Conservation (phyloP, 2,888 invertebrate genomes). For the Trachelus troglodyta region DNA sequence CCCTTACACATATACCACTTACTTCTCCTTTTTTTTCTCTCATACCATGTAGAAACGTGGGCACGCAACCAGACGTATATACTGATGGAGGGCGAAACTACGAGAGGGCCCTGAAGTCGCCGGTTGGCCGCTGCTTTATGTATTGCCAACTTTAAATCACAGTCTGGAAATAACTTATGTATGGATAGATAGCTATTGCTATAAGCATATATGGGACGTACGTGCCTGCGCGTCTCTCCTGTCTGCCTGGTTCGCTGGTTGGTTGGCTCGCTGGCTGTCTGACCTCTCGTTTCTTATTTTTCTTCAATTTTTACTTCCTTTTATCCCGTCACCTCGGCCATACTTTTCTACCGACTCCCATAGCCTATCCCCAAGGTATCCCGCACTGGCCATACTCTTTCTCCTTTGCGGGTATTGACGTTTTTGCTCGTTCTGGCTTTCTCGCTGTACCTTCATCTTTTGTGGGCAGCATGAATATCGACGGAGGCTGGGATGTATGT, state of each 20-base stretch:
- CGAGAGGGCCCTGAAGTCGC: background rate
- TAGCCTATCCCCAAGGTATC: background rate
- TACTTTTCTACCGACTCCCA: background rate
- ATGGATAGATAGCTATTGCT: conserved; percentile 42
- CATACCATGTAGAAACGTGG: background rate
- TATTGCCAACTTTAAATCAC: conserved; percentile 50
- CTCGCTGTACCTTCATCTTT: background rate
- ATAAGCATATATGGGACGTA: conserved; percentile 31
- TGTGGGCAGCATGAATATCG: background rate
- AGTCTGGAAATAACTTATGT: conserved; percentile 35
- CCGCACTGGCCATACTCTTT: background rate
- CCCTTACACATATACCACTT: background rate
- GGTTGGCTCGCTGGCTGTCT: background rate
- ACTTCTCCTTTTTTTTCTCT: background rate
- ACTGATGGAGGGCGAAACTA: background rate
- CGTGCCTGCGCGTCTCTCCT: conserved; percentile 12
- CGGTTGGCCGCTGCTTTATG: conserved; percentile 26
- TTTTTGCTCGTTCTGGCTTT: background rate
- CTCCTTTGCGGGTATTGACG: background rate
- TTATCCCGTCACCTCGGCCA: background rate
- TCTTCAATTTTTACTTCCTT: background rate
- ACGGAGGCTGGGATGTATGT: background rate
- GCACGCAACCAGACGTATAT: background rate
- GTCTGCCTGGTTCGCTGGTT: background rate
- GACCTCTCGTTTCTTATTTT: conserved; percentile 14